These are phyloP conservation scores for Coregonus ussuriensis DNA, from an alignment of 2,797 vertebrate species.

Conservation along the genomic window DNA sequence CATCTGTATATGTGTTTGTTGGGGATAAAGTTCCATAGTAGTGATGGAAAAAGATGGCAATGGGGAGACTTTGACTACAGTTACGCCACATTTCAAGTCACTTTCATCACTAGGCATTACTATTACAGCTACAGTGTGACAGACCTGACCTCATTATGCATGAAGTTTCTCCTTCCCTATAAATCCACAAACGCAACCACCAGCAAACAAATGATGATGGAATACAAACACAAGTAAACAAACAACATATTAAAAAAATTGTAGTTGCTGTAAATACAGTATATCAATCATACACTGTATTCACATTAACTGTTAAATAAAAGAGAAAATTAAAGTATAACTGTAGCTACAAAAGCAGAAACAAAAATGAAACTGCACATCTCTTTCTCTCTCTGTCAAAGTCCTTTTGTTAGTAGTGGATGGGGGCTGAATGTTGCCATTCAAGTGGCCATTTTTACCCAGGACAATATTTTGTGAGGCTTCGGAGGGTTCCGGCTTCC, in stretches of 20 bases:
- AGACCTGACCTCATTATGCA: constrained; percentile 11
- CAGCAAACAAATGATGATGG: not conserved
- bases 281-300: not conserved
- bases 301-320: not conserved
- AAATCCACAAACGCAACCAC: not conserved
- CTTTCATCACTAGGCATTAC: constrained; percentile 39
- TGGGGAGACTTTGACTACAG: constrained; percentile 34
- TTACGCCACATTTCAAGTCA: constrained; percentile 46
- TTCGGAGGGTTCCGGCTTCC: constrained; percentile 75
- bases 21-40: constrained; percentile 25
- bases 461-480: constrained; percentile 74
- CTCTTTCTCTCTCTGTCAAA: constrained; percentile 60
- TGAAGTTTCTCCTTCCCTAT: constrained; percentile 5
- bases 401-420: constrained; percentile 65
- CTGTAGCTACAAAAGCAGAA: not conserved
- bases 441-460: constrained; percentile 72
- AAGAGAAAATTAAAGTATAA: not conserved
- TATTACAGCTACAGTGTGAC: constrained; percentile 40
- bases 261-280: not conserved
- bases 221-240: not conserved
- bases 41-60: constrained; percentile 53
- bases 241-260: not conserved
- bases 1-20: constrained; percentile 37
- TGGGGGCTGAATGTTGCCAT: constrained; percentile 67
- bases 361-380: not conserved